Percentiles rank a stretch among this genome's conserved stretches.
Conservation (phyloP, 53 echinoderm and acorn worm species). For the Temnopleurus reevesii region DNA sequence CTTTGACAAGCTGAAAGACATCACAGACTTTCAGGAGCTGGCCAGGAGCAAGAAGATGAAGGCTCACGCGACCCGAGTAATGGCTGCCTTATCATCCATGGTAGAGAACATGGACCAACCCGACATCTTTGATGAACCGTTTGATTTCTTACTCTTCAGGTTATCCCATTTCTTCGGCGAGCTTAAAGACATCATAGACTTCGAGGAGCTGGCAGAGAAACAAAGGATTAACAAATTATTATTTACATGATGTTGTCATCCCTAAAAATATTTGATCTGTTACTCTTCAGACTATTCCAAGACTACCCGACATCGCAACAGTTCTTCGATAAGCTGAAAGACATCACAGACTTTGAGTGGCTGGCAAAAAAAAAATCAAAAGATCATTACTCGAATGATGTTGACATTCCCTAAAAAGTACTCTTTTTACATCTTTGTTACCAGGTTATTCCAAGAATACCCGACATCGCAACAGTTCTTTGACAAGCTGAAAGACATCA, state of each 20-base stretch:
- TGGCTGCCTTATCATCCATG: slow-evolving; percentile 74
- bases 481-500: slow-evolving; percentile 46
- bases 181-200: too few species aligned
- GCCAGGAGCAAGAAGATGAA: slow-evolving; percentile 65
- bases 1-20: slow-evolving; percentile 40
- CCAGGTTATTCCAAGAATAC: slow-evolving; percentile 28
- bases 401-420: too few species aligned
- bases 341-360: slow-evolving; percentile 64
- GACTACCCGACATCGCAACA: slow-evolving; percentile 20
- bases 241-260: too few species aligned
- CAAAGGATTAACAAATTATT: too few species aligned
- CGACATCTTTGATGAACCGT: slow-evolving; percentile 76
- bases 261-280: too few species aligned
- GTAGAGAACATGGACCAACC: slow-evolving; percentile 80
- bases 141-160: too few species aligned
- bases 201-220: too few species aligned
- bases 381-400: too few species aligned
- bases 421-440: too few species aligned
- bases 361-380: too few species aligned
- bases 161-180: too few species aligned
- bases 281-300: slow-evolving; percentile 39
- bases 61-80: slow-evolving; percentile 77
- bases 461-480: slow-evolving; percentile 26
- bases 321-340: slow-evolving; percentile 24
- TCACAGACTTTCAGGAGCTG: slow-evolving; percentile 66